Conservation (phyloP, 1,140 invertebrate species). For the Sycobia sp. region DNA sequence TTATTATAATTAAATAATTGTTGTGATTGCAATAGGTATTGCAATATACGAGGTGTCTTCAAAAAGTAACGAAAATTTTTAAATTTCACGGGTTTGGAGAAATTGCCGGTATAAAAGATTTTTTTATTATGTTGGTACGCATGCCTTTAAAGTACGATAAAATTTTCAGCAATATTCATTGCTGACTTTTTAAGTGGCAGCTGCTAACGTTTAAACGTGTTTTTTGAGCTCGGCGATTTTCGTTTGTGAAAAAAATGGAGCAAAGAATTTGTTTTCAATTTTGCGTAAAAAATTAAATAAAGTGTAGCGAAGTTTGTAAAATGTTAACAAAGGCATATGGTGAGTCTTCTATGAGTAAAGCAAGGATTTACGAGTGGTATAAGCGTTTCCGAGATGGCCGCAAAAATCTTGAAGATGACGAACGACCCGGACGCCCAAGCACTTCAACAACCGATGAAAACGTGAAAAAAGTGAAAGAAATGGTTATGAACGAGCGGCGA, state of each 20-base stretch:
- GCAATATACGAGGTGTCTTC: slow-evolving; percentile 6
- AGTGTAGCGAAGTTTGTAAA: slow-evolving; percentile 4
- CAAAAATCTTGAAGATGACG: neutral
- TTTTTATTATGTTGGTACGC: slow-evolving; percentile 8
- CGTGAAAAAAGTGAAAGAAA: slow-evolving; percentile 39
- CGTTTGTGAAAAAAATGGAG: neutral
- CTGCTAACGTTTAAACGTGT: neutral
- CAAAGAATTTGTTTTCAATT: neutral
- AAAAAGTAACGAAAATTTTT: slow-evolving; percentile 11
- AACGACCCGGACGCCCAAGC: neutral
- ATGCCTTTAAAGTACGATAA: neutral
- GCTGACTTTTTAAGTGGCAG: slow-evolving; percentile 8
- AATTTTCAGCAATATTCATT: slow-evolving; percentile 4
- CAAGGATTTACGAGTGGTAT: neutral
- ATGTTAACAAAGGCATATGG: slow-evolving; percentile 2
- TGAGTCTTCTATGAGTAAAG: slow-evolving; percentile 1
- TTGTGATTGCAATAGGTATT: too few species aligned
- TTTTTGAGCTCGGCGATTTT: slow-evolving; percentile 1
- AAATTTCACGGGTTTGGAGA: slow-evolving; percentile 5
- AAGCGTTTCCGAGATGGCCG: neutral
- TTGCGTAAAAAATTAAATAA: slow-evolving; percentile 11
- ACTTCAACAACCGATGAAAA: neutral
- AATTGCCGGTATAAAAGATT: neutral
- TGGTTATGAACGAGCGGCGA: slow-evolving; percentile 41
- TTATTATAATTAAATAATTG: too few species aligned